Conservation (phyloP, 1,140 invertebrate genomes). For the Aphaenogaster ashmeadi region DNA sequence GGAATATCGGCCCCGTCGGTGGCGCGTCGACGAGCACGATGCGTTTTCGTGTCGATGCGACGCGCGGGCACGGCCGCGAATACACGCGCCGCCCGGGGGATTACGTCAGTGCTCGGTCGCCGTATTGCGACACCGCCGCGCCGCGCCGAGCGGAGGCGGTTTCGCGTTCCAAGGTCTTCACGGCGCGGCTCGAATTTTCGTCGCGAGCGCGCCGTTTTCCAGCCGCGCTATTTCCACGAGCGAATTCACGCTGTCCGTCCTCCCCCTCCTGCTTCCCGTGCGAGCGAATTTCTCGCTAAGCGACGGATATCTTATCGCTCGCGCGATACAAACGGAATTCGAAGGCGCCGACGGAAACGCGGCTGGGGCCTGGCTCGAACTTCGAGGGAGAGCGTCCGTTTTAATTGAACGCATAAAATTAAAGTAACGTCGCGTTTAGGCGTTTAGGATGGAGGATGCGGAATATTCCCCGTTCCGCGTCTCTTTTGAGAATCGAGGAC, state of each 20-base stretch:
- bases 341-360: not conserved
- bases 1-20: not conserved
- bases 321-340: not conserved
- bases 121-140: conserved; percentile 72
- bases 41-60: not conserved
- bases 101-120: conserved; percentile 72
- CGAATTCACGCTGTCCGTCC: not conserved
- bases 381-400: not conserved
- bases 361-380: not conserved
- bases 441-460: no score
- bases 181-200: conserved; percentile 56
- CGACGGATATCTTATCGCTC: conserved; percentile 39
- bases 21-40: not conserved
- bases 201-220: conserved; percentile 15
- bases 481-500: no score
- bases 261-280: not conserved
- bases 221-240: not conserved
- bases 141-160: conserved; percentile 63
- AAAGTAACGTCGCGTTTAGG: no score
- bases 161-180: conserved; percentile 72
- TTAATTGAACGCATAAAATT: no score
- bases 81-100: conserved; percentile 54
- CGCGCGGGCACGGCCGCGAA: conserved; percentile 4
- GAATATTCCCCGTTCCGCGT: no score
- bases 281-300: not conserved